Evolutionary conservation across 2,113 vertebrate species (phyloP), one percentile per base, ranked within the genome.

Genomic region (Pseudopodoces humilis): DNA sequence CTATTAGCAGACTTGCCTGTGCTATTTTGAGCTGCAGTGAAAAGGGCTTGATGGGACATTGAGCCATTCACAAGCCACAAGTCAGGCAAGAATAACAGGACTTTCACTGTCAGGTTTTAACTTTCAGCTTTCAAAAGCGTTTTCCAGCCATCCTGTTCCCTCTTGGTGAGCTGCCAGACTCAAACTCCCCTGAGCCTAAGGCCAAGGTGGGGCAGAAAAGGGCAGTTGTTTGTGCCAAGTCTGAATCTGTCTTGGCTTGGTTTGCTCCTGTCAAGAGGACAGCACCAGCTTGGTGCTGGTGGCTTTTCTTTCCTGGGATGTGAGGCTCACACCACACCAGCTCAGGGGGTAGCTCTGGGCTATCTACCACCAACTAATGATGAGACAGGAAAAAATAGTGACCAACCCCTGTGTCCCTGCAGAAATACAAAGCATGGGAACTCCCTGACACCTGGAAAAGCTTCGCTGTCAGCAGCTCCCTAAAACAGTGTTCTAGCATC

Each of bases 11-110:
- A 16, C 63, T 67, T 43, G 70, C 33, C 56, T 47, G 55, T 44
- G 67, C 79, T 96, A 83, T 96, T 95, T 87, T 86, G 78, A 91
- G 90, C 60, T 39, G 25, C 18, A 55, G 55, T 59, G 35, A 77
- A 94, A 83, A 65, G 50, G 35, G 59, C 59, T 80, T 83, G 43
- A 69, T 90, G 63, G 78, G 71, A 85, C 71, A 49, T 7, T 74
- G 70, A 87, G 87, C 71, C 67, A 91, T 22, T 69, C 47, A 83
- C 27, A 89, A 86, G 58, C 59, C 59, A 35, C 37, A 2, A 83
- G 71, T 41, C 74, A 83, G 47, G 62, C 71, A 94, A 70, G 77
- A 95, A 85, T 74, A 94, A 79, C 63, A 58, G 46, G 59, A 72
- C 41, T 86, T 92, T 80, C 7, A 3, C 55, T n/a, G 31, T 33